These are phyloP conservation scores for Tragelaphus oryx DNA, from an alignment of 2,797 vertebrate species.

Conservation along the genomic window DNA sequence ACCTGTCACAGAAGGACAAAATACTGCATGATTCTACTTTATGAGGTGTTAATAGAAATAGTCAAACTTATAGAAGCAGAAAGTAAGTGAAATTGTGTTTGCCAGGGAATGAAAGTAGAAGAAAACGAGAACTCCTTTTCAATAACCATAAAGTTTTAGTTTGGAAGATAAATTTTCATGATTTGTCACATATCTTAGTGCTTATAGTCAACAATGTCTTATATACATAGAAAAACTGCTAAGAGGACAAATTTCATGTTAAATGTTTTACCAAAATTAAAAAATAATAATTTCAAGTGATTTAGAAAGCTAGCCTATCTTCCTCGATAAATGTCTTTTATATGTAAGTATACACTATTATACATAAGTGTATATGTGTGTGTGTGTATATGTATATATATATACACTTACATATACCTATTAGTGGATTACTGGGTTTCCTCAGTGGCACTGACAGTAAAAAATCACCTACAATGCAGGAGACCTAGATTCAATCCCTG, in stretches of 20 bases:
- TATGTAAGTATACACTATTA: background rate
- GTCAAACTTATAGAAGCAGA: background rate
- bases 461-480: background rate
- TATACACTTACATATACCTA: background rate
- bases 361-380: background rate
- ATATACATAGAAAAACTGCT: background rate
- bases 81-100: background rate
- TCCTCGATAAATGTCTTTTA: background rate
- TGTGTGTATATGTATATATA: fast-evolving
- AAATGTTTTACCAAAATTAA: background rate
- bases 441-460: fast-evolving
- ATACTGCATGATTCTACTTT: background rate
- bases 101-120: background rate
- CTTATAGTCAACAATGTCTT: background rate
- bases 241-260: background rate
- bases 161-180: background rate
- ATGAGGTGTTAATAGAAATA: background rate
- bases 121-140: background rate
- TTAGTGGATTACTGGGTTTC: background rate
- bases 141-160: no score
- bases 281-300: background rate
- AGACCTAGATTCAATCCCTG: background rate
- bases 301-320: background rate
- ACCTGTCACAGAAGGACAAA: background rate
- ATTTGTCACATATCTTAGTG: background rate